Evolutionary conservation across 2,888 invertebrate species (phyloP).

Genomic region (Xestoiulus laeticollis): DNA sequence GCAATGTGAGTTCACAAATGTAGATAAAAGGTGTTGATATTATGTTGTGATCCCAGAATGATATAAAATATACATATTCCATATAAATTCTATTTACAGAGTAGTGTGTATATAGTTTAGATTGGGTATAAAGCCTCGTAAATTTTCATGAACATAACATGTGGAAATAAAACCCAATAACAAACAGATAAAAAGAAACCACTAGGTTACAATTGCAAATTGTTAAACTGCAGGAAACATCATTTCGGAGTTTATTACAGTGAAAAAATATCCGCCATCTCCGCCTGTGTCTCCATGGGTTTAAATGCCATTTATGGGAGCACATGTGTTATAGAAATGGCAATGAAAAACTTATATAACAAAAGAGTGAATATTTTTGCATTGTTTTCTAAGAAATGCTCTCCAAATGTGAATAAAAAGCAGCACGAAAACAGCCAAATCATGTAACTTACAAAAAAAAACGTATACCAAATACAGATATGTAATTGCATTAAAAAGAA

Average conservation of each 20-base stretch:
- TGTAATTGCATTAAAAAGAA: background rate
- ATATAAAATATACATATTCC: background rate
- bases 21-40: background rate
- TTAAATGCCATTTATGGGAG: conserved; percentile 38
- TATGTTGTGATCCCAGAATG: background rate
- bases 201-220: conserved; percentile 40
- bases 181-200: conserved; percentile 33
- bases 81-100: background rate
- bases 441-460: background rate
- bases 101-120: background rate
- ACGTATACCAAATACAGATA: background rate
- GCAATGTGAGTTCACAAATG: background rate
- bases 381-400: background rate
- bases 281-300: conserved; percentile 30
- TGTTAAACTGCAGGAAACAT: conserved; percentile 49
- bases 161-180: conserved; percentile 39
- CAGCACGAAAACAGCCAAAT: background rate
- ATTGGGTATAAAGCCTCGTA: background rate
- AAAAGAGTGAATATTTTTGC: conserved; percentile 21
- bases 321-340: conserved; percentile 9
- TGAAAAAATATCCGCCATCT: conserved; percentile 39
- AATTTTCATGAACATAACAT: conserved; percentile 21
- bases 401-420: background rate
- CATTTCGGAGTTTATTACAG: conserved; percentile 46
- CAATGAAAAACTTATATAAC: background rate